These are phyloP conservation scores for Pollenia amentaria DNA, from an alignment of 2,888 invertebrate species.

Conservation along the genomic window DNA sequence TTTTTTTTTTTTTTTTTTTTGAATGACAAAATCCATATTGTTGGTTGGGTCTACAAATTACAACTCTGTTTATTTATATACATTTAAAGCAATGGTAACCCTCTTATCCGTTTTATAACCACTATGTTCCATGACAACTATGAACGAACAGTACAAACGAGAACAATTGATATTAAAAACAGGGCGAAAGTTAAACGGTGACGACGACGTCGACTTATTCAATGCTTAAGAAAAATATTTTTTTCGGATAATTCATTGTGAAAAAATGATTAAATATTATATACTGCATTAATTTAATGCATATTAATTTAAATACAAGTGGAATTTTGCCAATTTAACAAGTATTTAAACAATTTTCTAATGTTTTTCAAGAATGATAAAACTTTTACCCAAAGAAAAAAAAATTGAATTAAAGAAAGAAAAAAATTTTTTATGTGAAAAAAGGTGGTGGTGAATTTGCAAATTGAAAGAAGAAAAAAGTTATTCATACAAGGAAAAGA, in stretches of 20 bases:
- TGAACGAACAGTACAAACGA: slow-evolving; percentile 57
- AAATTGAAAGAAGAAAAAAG: slow-evolving; percentile 69
- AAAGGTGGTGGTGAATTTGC: slow-evolving; percentile 75
- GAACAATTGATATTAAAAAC: slow-evolving; percentile 74
- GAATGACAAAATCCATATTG: background rate
- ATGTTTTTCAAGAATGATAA: slow-evolving; percentile 59
- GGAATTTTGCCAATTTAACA: slow-evolving; percentile 45
- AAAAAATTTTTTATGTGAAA: slow-evolving; percentile 66
- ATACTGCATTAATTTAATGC: slow-evolving; percentile 48
- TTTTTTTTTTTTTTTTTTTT: background rate
- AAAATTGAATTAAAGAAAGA: slow-evolving; percentile 63
- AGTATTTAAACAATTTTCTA: slow-evolving; percentile 52
- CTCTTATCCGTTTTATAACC: slow-evolving; percentile 68
- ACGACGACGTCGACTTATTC: slow-evolving; percentile 77
- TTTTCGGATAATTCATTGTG: slow-evolving; percentile 64
- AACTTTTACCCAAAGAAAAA: slow-evolving; percentile 38
- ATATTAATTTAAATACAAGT: slow-evolving; percentile 44
- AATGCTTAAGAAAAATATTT: slow-evolving; percentile 76
- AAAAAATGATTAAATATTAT: slow-evolving; percentile 65
- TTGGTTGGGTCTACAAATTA: background rate
- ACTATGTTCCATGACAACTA: slow-evolving; percentile 51
- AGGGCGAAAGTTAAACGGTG: slow-evolving; percentile 79
- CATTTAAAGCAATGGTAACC: slow-evolving; percentile 50
- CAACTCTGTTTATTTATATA: slow-evolving; percentile 51
- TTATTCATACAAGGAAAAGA: slow-evolving; percentile 66